Base-by-base conservation (phyloP, 2,888 invertebrate genomes). In the Sphinx pinastri region DNA sequence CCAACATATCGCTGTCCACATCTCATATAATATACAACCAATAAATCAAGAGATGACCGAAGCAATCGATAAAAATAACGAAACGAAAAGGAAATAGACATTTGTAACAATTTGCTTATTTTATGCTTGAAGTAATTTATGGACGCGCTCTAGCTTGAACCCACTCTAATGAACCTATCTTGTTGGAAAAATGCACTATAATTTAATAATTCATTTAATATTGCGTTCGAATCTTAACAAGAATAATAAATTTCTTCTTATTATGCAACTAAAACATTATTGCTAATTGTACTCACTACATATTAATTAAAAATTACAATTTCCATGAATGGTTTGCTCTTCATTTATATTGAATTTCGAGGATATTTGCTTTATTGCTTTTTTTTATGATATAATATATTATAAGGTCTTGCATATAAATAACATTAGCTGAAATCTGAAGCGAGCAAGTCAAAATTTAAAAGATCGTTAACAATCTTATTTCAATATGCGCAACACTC, bases 141-240 rank as follows among this genome's bases (percentile, higher is more conserved):
- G 10, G 19, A 8, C 12, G 12, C 45, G 12, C 38, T 38, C 38
- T 38, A 47, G 52, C 60, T 16, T 59, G 52, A 52, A 52, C 60
- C 52, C 14, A 52, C 52, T 38, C 69, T 69, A 60, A 69, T 69
- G 52, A 60, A 69, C 60, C 60, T 31, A 60, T 49, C 13, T 52
- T 45, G 16, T 14, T 16, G 45, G 60, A 69, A 69, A 69, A 69
- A 19, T 19, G 47, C 13, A 13, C 16, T 51, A n/a, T n/a, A 60
- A 38, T 38, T 60, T 16, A 38, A 8, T n/a, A 38, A 60, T 60
- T 68, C 31, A 25, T 68, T 47, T 57, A 68, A 25, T 58, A n/a
- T 16, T 57, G 47, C 13, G 57, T 13, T 63, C 57, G 19, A 25
- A 12, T 13, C 25, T 5, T 12, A 57, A 57, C 25, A 13, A 12